A percentile compares a stretch with the other conserved stretches of the same genome.
Conservation (phyloP, 2,888 invertebrate genomes). For the Thereva unica region DNA sequence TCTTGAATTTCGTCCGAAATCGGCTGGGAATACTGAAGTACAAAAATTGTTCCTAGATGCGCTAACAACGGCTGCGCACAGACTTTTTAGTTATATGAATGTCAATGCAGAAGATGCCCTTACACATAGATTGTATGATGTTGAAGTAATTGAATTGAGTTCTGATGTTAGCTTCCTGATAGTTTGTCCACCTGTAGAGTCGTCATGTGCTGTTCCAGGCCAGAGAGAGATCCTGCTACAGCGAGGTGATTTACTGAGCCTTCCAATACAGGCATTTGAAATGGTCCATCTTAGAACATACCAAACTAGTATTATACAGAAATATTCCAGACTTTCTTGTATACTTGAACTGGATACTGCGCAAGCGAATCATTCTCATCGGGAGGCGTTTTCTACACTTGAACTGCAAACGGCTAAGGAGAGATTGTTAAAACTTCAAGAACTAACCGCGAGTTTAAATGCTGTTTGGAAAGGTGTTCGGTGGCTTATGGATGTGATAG, state of each 20-base stretch:
- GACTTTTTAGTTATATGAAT: slow-evolving; percentile 80
- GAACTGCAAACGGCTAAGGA: slow-evolving; percentile 87
- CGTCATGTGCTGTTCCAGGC: slow-evolving; percentile 88
- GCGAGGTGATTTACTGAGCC: slow-evolving; percentile 80
- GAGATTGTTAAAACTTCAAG: slow-evolving; percentile 77
- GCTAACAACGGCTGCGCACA: slow-evolving; percentile 73
- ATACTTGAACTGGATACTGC: slow-evolving; percentile 91
- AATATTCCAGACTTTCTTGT: slow-evolving; percentile 91
- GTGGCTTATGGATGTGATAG: slow-evolving; percentile 95
- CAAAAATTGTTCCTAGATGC: slow-evolving; percentile 80
- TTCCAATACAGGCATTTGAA: slow-evolving; percentile 92
- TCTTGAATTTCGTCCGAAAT: slow-evolving; percentile 55
- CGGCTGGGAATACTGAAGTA: slow-evolving; percentile 69
- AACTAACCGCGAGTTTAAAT: slow-evolving; percentile 84
- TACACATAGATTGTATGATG: slow-evolving; percentile 84
- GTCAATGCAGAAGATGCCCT: slow-evolving; percentile 71
- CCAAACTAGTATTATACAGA: slow-evolving; percentile 84
- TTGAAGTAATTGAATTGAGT: slow-evolving; percentile 91
- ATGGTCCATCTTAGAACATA: slow-evolving; percentile 96
- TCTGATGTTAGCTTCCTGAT: slow-evolving; percentile 89
- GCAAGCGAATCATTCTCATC: slow-evolving; percentile 87
- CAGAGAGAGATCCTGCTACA: slow-evolving; percentile 83
- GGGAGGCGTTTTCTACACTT: slow-evolving; percentile 91
- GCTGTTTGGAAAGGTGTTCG: slow-evolving; percentile 90
- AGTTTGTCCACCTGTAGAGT: slow-evolving; percentile 88